A percentile compares a stretch with the other conserved stretches of the same genome.
Conservation (phyloP, 2,797 vertebrate genomes). For the Cyprinella venusta region DNA sequence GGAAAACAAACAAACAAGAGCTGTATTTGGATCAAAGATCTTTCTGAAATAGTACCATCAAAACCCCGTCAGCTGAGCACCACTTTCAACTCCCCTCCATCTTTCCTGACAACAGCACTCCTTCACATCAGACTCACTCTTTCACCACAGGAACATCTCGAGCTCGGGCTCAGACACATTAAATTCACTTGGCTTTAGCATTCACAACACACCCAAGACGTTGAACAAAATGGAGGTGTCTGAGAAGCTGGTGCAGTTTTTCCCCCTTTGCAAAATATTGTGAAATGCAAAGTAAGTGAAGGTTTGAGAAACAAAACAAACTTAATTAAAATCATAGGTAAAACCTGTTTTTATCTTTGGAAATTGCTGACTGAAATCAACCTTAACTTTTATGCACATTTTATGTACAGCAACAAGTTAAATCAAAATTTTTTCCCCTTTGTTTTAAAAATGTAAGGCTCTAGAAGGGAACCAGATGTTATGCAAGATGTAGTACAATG, state of each 20-base stretch:
- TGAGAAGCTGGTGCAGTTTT: neutral
- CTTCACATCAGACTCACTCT: neutral
- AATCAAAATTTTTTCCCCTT: no score
- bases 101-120: neutral
- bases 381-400: neutral
- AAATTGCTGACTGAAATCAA: neutral
- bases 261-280: neutral
- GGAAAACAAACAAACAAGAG: constrained; percentile 70
- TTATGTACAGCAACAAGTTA: neutral
- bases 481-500: neutral
- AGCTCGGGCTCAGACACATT: constrained; percentile 6
- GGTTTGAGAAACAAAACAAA: neutral
- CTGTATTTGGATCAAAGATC: constrained; percentile 75
- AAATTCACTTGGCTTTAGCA: constrained; percentile 10
- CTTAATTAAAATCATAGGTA: neutral
- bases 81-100: constrained; percentile 15
- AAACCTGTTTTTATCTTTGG: neutral
- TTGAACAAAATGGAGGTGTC: constrained; percentile 21
- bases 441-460: neutral
- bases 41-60: constrained; percentile 77
- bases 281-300: neutral
- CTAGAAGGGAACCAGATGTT: neutral
- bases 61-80: constrained; percentile 64
- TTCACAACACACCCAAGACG: constrained; percentile 17
- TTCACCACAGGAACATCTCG: constrained; percentile 20